phyloP scores from a whole-genome alignment of 2,888 invertebrate genomes.

The Crematogaster levior region DNA sequence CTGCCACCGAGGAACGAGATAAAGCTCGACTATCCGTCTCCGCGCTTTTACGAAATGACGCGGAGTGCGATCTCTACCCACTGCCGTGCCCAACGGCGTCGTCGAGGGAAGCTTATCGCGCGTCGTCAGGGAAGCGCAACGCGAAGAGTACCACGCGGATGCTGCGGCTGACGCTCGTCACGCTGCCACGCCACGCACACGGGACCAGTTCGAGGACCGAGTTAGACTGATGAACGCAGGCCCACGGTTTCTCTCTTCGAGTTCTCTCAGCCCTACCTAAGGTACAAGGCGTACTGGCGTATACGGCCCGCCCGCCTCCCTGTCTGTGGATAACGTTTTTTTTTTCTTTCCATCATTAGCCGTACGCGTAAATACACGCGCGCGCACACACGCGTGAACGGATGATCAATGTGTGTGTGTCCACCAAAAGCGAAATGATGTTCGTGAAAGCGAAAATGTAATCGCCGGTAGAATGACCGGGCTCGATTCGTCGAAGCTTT shows the following conservation, averaged over 20 bases:
- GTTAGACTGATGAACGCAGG: conserved; percentile 80
- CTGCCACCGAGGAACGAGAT: not conserved
- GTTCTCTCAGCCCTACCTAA: conserved; percentile 79
- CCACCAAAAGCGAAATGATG: not conserved
- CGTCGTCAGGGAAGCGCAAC: conserved; percentile 3
- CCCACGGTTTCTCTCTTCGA: conserved; percentile 65
- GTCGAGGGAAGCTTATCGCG: conserved; percentile 30
- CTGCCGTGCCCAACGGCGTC: conserved; percentile 14
- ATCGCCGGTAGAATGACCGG: not conserved
- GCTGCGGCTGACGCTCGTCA: conserved; percentile 61
- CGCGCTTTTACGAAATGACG: not conserved
- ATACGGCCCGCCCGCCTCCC: conserved; percentile 67
- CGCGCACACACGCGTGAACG: not conserved
- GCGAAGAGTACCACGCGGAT: conserved; percentile 58
- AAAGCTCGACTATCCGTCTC: not conserved
- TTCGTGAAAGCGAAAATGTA: conserved; percentile 5
- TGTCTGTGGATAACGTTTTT: conserved; percentile 72
- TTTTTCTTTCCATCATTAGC: conserved; percentile 75
- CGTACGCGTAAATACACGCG: conserved; percentile 16
- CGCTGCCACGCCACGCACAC: conserved; percentile 67
- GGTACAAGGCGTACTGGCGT: conserved; percentile 60
- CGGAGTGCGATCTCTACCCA: not conserved
- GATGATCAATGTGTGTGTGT: not conserved
- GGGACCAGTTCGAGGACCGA: conserved; percentile 79
- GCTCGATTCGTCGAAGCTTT: not conserved